A percentile compares a stretch with the other conserved stretches of the same genome.
These are phyloP conservation scores for Periphyllus acericola DNA, from an alignment of 2,888 invertebrate species.

Conservation along the genomic window DNA sequence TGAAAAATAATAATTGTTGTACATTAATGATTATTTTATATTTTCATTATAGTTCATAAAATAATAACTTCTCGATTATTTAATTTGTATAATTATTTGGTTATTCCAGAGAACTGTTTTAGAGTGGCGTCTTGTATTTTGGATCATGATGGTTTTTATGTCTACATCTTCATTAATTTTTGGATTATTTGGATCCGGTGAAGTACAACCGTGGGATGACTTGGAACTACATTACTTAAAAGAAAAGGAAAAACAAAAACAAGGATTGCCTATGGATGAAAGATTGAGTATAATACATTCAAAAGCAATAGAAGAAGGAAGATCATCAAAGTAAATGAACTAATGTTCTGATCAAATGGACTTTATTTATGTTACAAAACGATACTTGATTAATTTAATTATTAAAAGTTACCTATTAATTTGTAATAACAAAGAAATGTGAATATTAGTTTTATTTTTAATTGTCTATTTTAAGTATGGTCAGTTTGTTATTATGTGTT, in stretches of 20 bases:
- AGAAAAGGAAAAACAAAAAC: constrained; percentile 42
- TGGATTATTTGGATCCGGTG: constrained; percentile 77
- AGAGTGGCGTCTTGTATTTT: constrained; percentile 83
- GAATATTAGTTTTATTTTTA: neutral
- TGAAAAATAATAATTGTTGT: too few relatives aligned
- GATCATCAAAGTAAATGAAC: neutral
- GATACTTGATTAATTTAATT: neutral
- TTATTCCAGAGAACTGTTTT: constrained; percentile 67
- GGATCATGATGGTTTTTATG: constrained; percentile 80
- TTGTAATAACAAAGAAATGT: neutral
- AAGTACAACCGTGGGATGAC: constrained; percentile 81
- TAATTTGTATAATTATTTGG: neutral
- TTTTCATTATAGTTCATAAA: too few relatives aligned
- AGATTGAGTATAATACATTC: neutral
- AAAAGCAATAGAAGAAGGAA: constrained; percentile 38
- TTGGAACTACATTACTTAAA: constrained; percentile 66
- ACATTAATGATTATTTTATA: too few relatives aligned
- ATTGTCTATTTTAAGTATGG: neutral
- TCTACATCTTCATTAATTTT: constrained; percentile 76
- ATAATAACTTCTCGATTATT: neutral
- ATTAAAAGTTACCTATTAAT: constrained; percentile 10
- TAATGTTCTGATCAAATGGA: neutral
- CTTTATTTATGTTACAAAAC: neutral
- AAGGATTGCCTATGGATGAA: constrained; percentile 58
- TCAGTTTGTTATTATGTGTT: neutral